phyloP scores from a whole-genome alignment of 1,140 invertebrate genomes.

The Tetramorium parvispinum region DNA sequence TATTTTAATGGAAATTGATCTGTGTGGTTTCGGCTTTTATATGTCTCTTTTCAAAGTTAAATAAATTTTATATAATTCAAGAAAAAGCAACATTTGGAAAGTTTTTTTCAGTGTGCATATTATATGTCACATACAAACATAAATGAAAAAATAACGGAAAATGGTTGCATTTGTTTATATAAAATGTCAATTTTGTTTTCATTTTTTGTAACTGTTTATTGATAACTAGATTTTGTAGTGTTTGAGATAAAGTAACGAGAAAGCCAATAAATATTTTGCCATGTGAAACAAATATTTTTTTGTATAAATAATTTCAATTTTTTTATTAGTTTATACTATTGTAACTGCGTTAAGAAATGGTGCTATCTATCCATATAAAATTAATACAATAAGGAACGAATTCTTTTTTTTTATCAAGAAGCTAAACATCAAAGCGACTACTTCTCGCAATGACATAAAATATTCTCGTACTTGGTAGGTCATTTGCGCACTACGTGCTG shows the following conservation, averaged over 20 bases:
- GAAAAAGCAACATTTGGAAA: background rate
- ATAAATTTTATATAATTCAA: background rate
- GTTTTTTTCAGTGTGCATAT: background rate
- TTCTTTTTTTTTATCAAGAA: conserved; percentile 3
- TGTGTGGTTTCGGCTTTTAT: background rate
- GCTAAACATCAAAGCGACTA: conserved; percentile 1
- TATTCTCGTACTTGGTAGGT: background rate
- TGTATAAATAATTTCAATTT: background rate
- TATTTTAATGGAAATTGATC: background rate
- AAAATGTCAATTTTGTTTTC: background rate
- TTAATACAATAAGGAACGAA: background rate
- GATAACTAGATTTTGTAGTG: background rate
- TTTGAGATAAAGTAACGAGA: background rate
- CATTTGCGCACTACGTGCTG: background rate
- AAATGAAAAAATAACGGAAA: background rate
- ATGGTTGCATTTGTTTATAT: background rate
- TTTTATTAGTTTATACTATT: background rate
- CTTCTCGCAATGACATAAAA: background rate
- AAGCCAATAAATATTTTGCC: background rate
- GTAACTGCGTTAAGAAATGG: too few species aligned
- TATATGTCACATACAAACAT: background rate
- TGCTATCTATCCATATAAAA: background rate
- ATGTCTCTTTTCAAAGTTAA: background rate
- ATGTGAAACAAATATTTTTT: background rate
- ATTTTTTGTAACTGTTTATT: background rate